phyloP scores from a whole-genome alignment of 2,888 invertebrate genomes.

The Chrysolina haemoptera region DNA sequence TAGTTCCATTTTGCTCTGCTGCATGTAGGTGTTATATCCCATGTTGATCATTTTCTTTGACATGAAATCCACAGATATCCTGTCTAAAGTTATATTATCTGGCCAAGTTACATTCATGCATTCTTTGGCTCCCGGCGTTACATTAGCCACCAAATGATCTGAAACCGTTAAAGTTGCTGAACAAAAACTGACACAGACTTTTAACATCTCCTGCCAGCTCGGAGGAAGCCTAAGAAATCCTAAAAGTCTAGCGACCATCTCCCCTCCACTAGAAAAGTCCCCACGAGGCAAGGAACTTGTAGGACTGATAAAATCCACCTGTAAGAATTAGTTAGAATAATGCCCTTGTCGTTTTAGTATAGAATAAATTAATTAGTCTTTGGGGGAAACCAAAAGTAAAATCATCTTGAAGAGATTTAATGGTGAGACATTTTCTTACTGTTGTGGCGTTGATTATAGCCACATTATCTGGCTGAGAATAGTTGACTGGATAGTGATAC shows the following conservation, averaged over 20 bases:
- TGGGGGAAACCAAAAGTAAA: not conserved
- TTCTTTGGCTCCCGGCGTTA: slow-evolving; percentile 78
- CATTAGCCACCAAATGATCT: slow-evolving; percentile 70
- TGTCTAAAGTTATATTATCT: slow-evolving; percentile 56
- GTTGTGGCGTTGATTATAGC: slow-evolving; percentile 89
- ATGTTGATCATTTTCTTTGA: slow-evolving; percentile 68
- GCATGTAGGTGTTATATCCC: slow-evolving; percentile 74
- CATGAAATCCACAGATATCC: slow-evolving; percentile 70
- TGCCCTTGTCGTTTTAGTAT: not conserved
- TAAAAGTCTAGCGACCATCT: slow-evolving; percentile 81
- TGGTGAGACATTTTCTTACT: slow-evolving; percentile 66
- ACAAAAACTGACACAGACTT: slow-evolving; percentile 85
- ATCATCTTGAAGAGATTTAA: slow-evolving; percentile 4
- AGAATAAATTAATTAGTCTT: not conserved
- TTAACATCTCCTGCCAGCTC: slow-evolving; percentile 82
- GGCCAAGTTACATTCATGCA: slow-evolving; percentile 81
- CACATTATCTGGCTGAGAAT: slow-evolving; percentile 88
- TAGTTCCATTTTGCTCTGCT: slow-evolving; percentile 87
- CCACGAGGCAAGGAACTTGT: slow-evolving; percentile 78
- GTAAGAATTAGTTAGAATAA: slow-evolving; percentile 32
- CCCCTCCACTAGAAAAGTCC: slow-evolving; percentile 78
- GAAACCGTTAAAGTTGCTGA: slow-evolving; percentile 79
- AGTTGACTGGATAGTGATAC: slow-evolving; percentile 90
- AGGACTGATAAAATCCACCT: slow-evolving; percentile 81
- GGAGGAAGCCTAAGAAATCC: slow-evolving; percentile 89